A percentile compares a stretch with the other conserved stretches of the same genome.
phyloP scores from a whole-genome alignment of 2,797 vertebrate species.

The Acanthurus lineatus region DNA sequence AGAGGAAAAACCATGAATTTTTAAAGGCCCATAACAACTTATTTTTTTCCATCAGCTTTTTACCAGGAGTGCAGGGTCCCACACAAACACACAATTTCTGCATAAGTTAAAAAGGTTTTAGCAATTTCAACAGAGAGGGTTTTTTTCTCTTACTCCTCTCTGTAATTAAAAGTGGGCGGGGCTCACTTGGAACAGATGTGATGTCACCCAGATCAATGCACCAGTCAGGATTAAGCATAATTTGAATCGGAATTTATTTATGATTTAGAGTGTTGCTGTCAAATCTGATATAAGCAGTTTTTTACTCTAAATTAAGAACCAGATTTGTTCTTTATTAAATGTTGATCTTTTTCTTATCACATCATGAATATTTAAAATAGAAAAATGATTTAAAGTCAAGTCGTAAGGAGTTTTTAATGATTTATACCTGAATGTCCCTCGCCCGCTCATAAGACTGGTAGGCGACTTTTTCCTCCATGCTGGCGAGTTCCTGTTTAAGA shows the following conservation, averaged over 20 bases:
- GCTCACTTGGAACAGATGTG: background rate
- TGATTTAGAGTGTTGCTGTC: background rate
- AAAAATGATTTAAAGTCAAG: background rate
- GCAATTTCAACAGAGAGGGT: background rate
- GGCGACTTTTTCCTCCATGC: constrained; percentile 99
- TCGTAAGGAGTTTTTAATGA: background rate
- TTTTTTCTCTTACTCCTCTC: background rate
- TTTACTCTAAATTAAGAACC: background rate
- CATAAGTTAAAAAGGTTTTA: background rate
- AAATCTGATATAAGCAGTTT: background rate
- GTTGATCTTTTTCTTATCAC: background rate
- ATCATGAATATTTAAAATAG: background rate
- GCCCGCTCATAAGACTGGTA: constrained; percentile 99
- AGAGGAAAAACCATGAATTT: background rate
- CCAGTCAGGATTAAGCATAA: background rate
- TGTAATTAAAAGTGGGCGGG: background rate
- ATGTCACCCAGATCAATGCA: background rate
- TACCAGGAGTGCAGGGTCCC: background rate
- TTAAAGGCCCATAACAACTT: background rate
- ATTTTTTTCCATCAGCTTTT: background rate
- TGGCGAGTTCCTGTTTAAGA: constrained; percentile 98
- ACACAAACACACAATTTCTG: background rate
- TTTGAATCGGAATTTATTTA: background rate
- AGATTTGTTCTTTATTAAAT: too few relatives aligned
- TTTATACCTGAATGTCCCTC: constrained; percentile 92